phyloP scores from a whole-genome alignment of 2,113 vertebrate genomes.

The Hippocampus barbouri region DNA sequence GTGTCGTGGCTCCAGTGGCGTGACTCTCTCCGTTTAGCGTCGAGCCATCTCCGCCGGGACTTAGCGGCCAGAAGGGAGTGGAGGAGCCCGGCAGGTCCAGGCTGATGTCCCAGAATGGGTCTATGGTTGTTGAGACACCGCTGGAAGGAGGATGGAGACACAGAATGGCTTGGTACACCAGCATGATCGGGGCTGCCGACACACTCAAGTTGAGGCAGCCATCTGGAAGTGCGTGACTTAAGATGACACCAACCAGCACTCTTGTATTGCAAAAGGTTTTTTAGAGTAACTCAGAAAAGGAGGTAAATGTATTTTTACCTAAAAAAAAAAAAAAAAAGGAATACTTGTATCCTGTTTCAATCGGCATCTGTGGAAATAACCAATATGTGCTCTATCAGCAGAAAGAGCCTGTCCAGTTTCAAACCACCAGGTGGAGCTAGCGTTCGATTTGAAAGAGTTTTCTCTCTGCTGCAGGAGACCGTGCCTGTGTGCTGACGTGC shows the following conservation, averaged over 20 bases:
- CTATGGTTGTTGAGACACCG: slow-evolving; percentile 96
- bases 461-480: background rate
- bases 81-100: slow-evolving; percentile 96
- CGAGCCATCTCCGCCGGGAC: slow-evolving; percentile 87
- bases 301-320: too few species aligned
- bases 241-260: too few species aligned
- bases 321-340: too few species aligned
- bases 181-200: too few species aligned
- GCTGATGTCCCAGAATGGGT: slow-evolving; percentile 98
- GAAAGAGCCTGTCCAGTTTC: too few species aligned
- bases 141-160: slow-evolving; percentile 53
- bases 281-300: too few species aligned
- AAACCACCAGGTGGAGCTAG: slow-evolving; percentile 51
- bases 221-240: too few species aligned
- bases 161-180: background rate
- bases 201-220: too few species aligned
- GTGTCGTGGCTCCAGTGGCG: slow-evolving; percentile 85
- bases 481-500: slow-evolving; percentile 8
- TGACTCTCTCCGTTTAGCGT: slow-evolving; percentile 93
- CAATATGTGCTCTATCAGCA: too few species aligned
- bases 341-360: too few species aligned
- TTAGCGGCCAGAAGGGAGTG: slow-evolving; percentile 96
- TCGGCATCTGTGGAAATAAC: too few species aligned
- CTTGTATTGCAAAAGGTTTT: too few species aligned
- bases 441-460: background rate